These are phyloP conservation scores for Cephus nigrinus DNA, from an alignment of 2,888 invertebrate genomes.

Conservation along the genomic window DNA sequence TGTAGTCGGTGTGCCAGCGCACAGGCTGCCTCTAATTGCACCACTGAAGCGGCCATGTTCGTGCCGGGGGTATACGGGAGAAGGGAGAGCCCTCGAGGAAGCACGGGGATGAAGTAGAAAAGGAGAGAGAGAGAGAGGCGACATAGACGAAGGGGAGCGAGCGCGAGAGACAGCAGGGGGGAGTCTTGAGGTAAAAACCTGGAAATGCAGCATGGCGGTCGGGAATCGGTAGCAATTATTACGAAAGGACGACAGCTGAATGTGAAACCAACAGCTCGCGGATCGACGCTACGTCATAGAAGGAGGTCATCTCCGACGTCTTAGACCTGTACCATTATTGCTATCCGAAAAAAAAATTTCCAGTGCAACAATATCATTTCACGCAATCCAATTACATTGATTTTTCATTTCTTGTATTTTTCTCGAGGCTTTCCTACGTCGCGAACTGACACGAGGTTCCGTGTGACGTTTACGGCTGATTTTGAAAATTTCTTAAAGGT, in stretches of 20 bases:
- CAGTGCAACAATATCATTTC: neutral
- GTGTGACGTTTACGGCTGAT: neutral
- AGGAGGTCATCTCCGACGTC: neutral
- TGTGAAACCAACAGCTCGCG: conserved; percentile 35
- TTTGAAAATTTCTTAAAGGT: neutral
- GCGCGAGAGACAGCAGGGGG: conserved; percentile 7
- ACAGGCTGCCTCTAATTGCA: conserved; percentile 62
- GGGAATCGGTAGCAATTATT: conserved; percentile 58
- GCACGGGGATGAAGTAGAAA: conserved; percentile 22
- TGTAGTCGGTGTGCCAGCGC: conserved; percentile 58
- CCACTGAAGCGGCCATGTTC: conserved; percentile 60
- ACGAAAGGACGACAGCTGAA: conserved; percentile 53
- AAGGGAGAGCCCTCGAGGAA: conserved; percentile 39
- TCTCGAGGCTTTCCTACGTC: neutral
- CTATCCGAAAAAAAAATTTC: neutral
- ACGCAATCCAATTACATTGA: neutral
- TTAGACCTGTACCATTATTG: neutral
- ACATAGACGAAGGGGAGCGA: conserved; percentile 13
- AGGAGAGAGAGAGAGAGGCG: conserved; percentile 17
- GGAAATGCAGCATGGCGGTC: conserved; percentile 62
- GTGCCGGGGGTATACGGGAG: conserved; percentile 45
- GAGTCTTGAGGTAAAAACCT: conserved; percentile 51
- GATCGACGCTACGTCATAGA: neutral
- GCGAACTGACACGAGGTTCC: neutral
- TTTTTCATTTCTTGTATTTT: neutral